Base-by-base conservation (phyloP, 2,888 invertebrate species). In the Drosophila barbarae region DNA sequence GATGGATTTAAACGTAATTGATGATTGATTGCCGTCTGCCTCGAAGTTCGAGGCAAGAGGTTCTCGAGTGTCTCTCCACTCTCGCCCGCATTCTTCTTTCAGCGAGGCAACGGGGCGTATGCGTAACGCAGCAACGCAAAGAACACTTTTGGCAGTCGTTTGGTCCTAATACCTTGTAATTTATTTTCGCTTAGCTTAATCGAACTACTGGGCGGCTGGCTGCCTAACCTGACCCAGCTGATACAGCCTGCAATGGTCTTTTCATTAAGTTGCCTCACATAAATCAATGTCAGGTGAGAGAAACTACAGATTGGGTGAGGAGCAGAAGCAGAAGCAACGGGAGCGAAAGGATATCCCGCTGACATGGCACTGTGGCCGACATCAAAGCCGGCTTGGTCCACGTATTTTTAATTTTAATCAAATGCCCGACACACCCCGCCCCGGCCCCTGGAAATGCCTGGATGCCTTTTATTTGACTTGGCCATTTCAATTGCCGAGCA, bases 1-100 rank as follows among this genome's bases (percentile, higher is more conserved):
- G 84, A 86, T 78, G 80, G 86, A 85, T 81, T 84, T 86, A 83
- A 86, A 76, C 79, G 86, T 88, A 88, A 88, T 88, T 87, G 86
- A 86, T 88, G 88, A 88, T 88, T 88, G 87, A 88, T 88, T 86
- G 86, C 83, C 73, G 71, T 55, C 57, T 54, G 44, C 47, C 57
- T 30, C 8, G 30, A 9, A 30, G 13, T 18, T 39, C 21, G 13
- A 9, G 47, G 42, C 41, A 9, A 4, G 21, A 34, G 32, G 7
- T 34, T n/a, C 63, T 64, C 12, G 5, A 61, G 42, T 12, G n/a
- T 18, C 18, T 28, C 12, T 12, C 3, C 15, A 5, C 15, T 10
- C 7, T 4, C 12, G 23, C 1, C n/a, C 42, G 23, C 9, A n/a
- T 30, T 30, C n/a, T 15, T 32, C 5, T 42, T 12, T 13, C 5